phyloP scores from a whole-genome alignment of 2,888 invertebrate species.

The Andrena camellia region DNA sequence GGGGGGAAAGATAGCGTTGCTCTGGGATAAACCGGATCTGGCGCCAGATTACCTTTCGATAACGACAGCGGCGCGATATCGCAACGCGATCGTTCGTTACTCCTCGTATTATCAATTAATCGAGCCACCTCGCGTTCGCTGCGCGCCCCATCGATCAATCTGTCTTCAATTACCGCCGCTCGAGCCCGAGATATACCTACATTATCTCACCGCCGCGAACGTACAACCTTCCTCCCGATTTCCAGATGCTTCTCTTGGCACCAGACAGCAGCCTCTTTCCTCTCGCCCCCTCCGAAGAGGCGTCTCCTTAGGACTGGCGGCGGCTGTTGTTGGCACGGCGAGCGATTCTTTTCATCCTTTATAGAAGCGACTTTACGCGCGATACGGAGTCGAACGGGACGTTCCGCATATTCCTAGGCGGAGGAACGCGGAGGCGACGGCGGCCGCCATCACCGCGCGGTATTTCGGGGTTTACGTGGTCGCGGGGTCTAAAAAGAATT shows the following conservation, averaged over 20 bases:
- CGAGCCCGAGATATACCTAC: not conserved
- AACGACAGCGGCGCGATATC: constrained; percentile 10
- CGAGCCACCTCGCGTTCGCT: not conserved
- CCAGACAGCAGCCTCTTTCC: not conserved
- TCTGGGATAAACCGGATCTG: constrained; percentile 21
- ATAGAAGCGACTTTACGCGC: not conserved
- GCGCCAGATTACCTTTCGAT: constrained; percentile 23
- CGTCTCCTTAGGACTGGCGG: not conserved
- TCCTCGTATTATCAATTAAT: constrained; percentile 24
- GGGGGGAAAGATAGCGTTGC: constrained; percentile 10
- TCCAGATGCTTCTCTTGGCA: constrained; percentile 30
- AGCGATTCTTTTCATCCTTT: not conserved
- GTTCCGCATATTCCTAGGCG: not conserved
- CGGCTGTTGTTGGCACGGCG: constrained; percentile 26
- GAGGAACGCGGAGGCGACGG: not conserved
- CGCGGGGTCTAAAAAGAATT: not conserved
- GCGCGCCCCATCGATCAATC: constrained; percentile 8
- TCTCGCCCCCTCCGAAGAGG: not conserved
- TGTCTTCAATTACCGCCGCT: constrained; percentile 12
- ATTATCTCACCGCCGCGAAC: not conserved
- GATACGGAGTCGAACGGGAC: not conserved
- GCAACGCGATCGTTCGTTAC: not conserved
- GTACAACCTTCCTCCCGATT: not conserved
- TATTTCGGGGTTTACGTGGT: constrained; percentile 21
- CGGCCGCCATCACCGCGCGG: not conserved